Evolutionary conservation across 2,113 vertebrate genomes (phyloP).

Genomic region (Ailuropoda melanoleuca): DNA sequence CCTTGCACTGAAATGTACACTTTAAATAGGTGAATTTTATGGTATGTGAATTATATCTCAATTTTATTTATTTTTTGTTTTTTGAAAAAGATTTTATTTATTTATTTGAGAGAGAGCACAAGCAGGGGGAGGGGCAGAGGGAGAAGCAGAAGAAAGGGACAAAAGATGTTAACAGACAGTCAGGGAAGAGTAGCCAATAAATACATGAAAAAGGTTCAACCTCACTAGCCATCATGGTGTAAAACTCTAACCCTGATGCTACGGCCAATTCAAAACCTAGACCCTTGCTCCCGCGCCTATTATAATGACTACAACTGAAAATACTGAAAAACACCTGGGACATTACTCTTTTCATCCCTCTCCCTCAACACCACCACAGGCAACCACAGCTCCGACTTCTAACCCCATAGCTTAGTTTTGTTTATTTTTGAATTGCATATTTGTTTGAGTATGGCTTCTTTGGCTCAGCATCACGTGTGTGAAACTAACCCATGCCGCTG

Average conservation of each 20-base stretch:
- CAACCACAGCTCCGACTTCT: background rate
- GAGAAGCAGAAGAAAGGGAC: background rate
- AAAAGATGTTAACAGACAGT: background rate
- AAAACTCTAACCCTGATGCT: background rate
- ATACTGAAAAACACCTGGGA: background rate
- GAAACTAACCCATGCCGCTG: background rate
- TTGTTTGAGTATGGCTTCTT: background rate
- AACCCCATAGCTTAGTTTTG: background rate
- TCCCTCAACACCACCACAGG: background rate
- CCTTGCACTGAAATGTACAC: background rate
- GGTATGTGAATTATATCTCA: background rate
- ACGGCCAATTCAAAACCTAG: background rate
- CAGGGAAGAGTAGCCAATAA: background rate
- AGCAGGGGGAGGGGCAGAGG: too few relatives aligned
- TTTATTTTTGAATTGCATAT: background rate
- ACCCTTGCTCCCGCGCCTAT: background rate
- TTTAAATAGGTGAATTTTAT: background rate
- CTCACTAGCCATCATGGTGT: background rate
- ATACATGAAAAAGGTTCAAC: background rate
- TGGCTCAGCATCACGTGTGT: background rate
- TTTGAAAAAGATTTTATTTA: background rate
- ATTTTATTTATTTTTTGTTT: background rate
- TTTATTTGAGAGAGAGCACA: background rate
- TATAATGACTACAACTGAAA: background rate
- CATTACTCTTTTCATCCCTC: background rate